Base-by-base conservation (phyloP, 2,888 invertebrate species). In the Drosophila barbarae region DNA sequence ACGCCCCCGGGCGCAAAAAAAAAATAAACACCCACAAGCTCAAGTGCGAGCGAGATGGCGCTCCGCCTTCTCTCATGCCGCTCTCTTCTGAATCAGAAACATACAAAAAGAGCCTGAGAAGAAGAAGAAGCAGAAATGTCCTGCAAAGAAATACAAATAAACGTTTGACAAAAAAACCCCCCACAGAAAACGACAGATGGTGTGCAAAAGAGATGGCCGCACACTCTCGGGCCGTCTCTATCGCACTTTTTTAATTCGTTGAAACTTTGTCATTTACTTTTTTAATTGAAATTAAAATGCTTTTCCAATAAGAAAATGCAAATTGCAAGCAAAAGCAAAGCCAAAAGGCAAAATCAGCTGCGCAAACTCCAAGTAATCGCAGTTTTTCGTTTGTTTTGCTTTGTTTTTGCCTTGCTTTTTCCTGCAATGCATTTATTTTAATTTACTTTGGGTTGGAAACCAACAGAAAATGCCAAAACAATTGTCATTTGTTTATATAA, bases 401-500 rank as follows among this genome's bases (percentile, higher is more conserved):
- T 21, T 34, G 39, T 39, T 32, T 8, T 30, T 30, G 7, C 18
- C 73, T 35, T 55, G 30, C 38, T 18, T 59, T 58, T 26, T 3
- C 53, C 8, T 67, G 71, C 74, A 79, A 67, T 77, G 74, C 69
- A 83, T 84, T 85, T 84, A 79, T 82, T 85, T 79, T 82, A 84
- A 84, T 85, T 82, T 79, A 71, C 76, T 82, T 81, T 80, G 64
- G 63, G 66, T 53, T 30, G 46, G 39, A 65, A 68, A 67, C 75
- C 72, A 77, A 69, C 76, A 76, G 75, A 70, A 80, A 82, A 77
- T 84, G 73, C 85, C 85, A 81, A 84, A 83, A 80, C 87, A 86
- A 85, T 86, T 87, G 87, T 86, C 87, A 86, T 87, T 87, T 76
- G 81, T 85, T 75, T 84, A 85, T 85, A 82, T 84, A 85, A 84